Base-by-base conservation (phyloP, 2,113 vertebrate species). In the Accipiter virgatus region DNA sequence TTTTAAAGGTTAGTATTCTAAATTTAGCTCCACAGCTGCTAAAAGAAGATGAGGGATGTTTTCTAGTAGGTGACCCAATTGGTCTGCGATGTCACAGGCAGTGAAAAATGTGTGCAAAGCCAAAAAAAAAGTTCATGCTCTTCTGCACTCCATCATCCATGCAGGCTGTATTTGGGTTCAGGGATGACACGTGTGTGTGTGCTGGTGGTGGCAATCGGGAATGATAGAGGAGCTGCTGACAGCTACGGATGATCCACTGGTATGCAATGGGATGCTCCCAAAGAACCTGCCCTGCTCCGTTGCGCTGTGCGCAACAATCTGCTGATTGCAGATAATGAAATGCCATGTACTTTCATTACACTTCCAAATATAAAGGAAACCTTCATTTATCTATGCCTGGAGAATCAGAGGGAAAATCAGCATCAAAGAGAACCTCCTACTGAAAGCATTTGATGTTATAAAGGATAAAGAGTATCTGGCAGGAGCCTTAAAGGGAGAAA, bases 401-500 rank as follows among this genome's bases (percentile, higher is more conserved):
- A 94, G 94, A 96, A 91, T 77, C 65, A 48, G 85, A 82, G 63
- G 25, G 86, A 75, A 89, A 95, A 95, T 52, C 53, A 34, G 92
- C 78, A 86, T 95, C 90, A 94, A 92, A 96, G 81, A 88, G 58
- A 88, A 50, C 45, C 53, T 94, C 75, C 48, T 71, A 36, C 70
- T 77, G 92, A 93, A 91, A 70, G 32, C 82, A 80, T 86, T 65
- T 85, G 78, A 88, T 95, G 45, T 66, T 89, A 14, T 38, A 65
- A 73, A 93, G 93, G 77, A 93, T 79, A 73, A 95, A 97, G 75
- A 92, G 34, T 75, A 56, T 88, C 88, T 91, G 89, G 77, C 56
- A 92, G 75, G 55, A 68, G 74, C 83, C 83, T 89, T 88, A 58
- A 53, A 90, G 81, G 85, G 65, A 45, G 40, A 17, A 83, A 95